These are phyloP conservation scores for Sarcophaga carnaria DNA, from an alignment of 2,888 invertebrate species.

Conservation along the genomic window DNA sequence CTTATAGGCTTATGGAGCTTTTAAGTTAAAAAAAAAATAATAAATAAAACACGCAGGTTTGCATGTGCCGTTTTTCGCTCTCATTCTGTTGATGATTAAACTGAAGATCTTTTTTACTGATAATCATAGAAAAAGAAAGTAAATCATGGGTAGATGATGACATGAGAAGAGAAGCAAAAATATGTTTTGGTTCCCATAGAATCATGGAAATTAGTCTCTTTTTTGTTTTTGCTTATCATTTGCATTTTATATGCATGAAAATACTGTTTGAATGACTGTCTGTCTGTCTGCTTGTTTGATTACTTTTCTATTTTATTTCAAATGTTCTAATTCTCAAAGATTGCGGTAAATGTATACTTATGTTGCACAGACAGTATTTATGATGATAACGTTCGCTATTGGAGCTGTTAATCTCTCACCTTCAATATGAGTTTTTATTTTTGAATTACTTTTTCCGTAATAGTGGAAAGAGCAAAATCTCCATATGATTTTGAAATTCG, in stretches of 20 bases:
- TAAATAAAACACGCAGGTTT: not conserved
- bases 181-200: constrained; percentile 12
- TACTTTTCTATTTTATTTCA: constrained; percentile 7
- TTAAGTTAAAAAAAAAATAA: no score
- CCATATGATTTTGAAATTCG: constrained; percentile 26
- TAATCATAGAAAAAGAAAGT: constrained; percentile 59
- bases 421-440: not conserved
- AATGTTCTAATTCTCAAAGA: constrained; percentile 48
- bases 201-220: not conserved
- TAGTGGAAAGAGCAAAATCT: not conserved
- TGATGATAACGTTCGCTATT: no score
- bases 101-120: constrained; percentile 1
- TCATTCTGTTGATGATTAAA: constrained; percentile 16
- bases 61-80: constrained; percentile 35
- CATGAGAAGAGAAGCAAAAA: constrained; percentile 19
- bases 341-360: no score
- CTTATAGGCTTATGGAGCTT: no score
- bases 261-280: not conserved
- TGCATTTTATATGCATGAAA: constrained; percentile 32
- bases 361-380: no score
- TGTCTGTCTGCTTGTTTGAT: not conserved
- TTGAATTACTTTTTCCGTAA: no score
- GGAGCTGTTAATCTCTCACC: constrained; percentile 29
- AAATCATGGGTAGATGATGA: not conserved
- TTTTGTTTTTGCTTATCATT: constrained; percentile 44